A percentile compares a stretch with the other conserved stretches of the same genome.
phyloP scores from a whole-genome alignment of 2,797 vertebrate species.

The Onychomys leucogaster region DNA sequence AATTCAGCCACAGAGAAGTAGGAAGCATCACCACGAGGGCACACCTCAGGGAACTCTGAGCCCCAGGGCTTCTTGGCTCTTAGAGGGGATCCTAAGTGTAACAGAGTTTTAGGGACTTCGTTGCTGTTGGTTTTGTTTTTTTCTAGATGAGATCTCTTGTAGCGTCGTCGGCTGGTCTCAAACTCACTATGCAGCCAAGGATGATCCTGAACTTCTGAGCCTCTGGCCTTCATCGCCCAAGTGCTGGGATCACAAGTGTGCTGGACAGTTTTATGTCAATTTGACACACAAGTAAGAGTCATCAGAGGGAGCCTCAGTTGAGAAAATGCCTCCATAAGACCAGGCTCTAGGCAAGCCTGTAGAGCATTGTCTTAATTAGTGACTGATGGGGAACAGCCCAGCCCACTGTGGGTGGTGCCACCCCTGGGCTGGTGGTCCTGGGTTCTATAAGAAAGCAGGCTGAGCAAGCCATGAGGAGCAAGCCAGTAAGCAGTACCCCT shows the following conservation, averaged over 20 bases:
- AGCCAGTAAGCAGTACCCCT: not conserved
- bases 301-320: not conserved
- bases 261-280: not conserved
- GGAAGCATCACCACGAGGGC: accelerated
- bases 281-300: not conserved
- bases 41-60: not conserved
- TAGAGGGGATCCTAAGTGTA: not conserved
- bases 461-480: not conserved
- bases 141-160: not conserved
- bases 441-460: not conserved
- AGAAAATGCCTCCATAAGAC: not conserved
- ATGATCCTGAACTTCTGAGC: not conserved
- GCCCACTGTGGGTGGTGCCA: not conserved
- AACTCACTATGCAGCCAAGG: not conserved
- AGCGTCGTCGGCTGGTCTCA: not conserved
- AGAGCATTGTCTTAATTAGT: not conserved
- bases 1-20: not conserved
- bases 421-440: not conserved
- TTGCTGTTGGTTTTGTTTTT: not conserved
- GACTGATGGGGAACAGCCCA: not conserved
- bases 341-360: not conserved
- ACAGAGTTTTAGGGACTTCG: not conserved
- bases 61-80: no score
- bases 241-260: not conserved
- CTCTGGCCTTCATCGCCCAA: not conserved